Base-by-base conservation (phyloP, 2,888 invertebrate genomes). In the Tholera decimalis region DNA sequence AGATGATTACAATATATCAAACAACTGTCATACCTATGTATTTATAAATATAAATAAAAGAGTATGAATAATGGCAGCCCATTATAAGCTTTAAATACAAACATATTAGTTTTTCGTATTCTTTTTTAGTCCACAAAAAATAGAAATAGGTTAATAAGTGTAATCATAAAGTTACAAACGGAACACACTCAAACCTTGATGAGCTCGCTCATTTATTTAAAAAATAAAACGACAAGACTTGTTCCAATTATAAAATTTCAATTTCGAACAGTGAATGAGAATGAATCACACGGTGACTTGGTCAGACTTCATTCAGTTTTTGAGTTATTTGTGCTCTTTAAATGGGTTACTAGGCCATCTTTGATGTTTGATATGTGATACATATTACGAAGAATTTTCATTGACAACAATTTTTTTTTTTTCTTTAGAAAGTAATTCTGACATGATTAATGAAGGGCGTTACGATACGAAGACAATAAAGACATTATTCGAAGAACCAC, bases 331-430 rank as follows among this genome's bases (percentile, higher is more conserved):
- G 56, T 75, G 69, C 57, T 59, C 55, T 39, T 51, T 56, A 84
- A 75, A 77, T 82, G 73, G 83, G 84, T 81, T 69, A 83, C 77
- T 81, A 49, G 82, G 77, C 59, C 86, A 76, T 30, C 77, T 81
- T 80, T 82, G 77, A 82, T 77, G 63, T 79, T 74, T 67, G 64
- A 69, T 69, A 70, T 8, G 13, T 49, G 51, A 35, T 65, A 51
- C 47, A 63, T 49, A 55, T 11, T 60, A 20, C 37, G 11, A 39
- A 39, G 47, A 60, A 54, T 54, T 59, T 65, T 57, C 61, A 73
- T 51, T 70, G 61, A 69, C 60, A 63, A 44, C 4, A 56, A 20
- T 3, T 11, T 1, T 3, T 9, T 26, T 47, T 39, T 53, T 51
- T 74, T 18, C 33, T 33, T 43, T 1, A 26, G 7, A 58, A 68